Evolutionary conservation across 2,888 invertebrate species (phyloP), one percentile per base, ranked within the genome.

Genomic region (Schrankia costaestrigalis): DNA sequence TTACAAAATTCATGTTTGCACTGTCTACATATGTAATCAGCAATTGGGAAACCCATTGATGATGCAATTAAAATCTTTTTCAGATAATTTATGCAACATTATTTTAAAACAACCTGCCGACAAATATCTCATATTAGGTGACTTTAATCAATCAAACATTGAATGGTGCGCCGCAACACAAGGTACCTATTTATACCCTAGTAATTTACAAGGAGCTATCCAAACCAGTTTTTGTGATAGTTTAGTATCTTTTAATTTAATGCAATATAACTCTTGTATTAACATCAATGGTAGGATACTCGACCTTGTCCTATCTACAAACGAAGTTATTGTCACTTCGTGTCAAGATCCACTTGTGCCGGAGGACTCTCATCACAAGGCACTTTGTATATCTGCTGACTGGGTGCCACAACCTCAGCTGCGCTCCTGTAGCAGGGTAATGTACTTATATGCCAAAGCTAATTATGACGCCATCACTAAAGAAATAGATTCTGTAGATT

Each of bases 101-200:
- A 11, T 24, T 1, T n/a, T 28, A 0, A 24, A 8, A 7, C 2
- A 31, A 10, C 26, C 31, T 8, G 8, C 36, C 9, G 31, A 37
- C n/a, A 28, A 18, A 12, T 37, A 12, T 14, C 3, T 36, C 8
- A 10, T 36, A 2, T 6, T 30, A 1, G 35, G 30, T 5, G 35
- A 29, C n/a, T n/a, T 32, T 21, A 30, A 30, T 14, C 29, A 19
- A 17, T 23, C 31, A 1, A 31, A 7, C n/a, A n/a, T n/a, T n/a
- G n/a, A n/a, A n/a, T n/a, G n/a, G n/a, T n/a, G n/a, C n/a, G n/a
- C 22, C 2, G 11, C 18, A 1, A 15, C 17, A 1, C 13, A 27
- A 7, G 5, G 22, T 6, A 5, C 8, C 12, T n/a, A n/a, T n/a
- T 15, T 35, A 9, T 17, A 8, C 7, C 31, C 35, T 7, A 14